Base-by-base conservation (phyloP, 2,888 invertebrate species). In the Calameuta idolon region DNA sequence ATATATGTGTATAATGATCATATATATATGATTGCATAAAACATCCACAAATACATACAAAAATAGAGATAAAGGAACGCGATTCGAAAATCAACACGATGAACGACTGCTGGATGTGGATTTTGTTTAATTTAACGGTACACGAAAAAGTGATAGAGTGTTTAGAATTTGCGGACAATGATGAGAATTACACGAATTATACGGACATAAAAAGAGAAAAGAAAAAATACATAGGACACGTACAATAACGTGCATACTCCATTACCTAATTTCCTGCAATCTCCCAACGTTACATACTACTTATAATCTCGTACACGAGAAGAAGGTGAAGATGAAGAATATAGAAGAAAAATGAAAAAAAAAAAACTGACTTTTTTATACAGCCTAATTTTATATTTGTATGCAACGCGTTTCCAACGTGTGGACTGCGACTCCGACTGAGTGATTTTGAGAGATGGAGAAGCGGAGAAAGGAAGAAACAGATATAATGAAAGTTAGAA, bases 321-420 rank as follows among this genome's bases (percentile, higher is more conserved):
- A 37, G 15, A 37, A 40, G 40, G 40, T 15, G 40, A 40, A 40
- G 40, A 40, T 15, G 40, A 15, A 40, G 40, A 40, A 69, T 69
- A 69, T 69, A 69, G 69, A 69, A 30, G 69, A 35, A 35, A 35
- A 35, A 35, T 35, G n/a, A 69, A 71, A 35, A 35, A 35, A 40
- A 40, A 40, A 40, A 15, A 12, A 15, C 68, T 40, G 76, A 87
- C 84, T 89, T 89, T 83, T 90, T 89, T 89, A 89, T 89, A 90
- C 87, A 90, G 90, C 88, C 89, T 89, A 88, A 89, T 90, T 90
- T 90, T 90, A 87, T 89, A 90, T 88, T 89, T 87, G 85, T 88
- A 87, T 83, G 86, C 86, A 86, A 85, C 79, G 85, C 84, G 85
- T 82, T 81, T 87, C 84, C 78, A 82, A 86, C 80, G 77, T 85